phyloP scores from a whole-genome alignment of 92 coral and sea anemone species.

The Diadumene lineata region DNA sequence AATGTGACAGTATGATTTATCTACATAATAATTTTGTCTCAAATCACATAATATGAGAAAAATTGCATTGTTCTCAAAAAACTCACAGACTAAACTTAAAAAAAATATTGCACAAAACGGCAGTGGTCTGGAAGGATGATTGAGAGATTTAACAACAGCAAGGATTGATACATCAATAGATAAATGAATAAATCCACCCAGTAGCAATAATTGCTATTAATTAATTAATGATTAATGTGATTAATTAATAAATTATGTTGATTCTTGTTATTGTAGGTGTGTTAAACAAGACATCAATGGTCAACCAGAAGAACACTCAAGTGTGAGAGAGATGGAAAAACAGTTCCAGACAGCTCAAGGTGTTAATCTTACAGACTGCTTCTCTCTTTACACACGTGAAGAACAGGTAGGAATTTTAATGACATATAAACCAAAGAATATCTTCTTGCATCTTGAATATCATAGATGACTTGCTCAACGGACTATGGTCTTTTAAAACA shows the following conservation, averaged over 20 bases:
- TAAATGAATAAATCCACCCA: too few relatives aligned
- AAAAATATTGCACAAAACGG: too few relatives aligned
- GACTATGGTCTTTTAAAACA: too few relatives aligned
- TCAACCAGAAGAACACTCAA: constrained; percentile 73
- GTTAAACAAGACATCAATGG: constrained; percentile 66
- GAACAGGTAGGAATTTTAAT: constrained; percentile 81
- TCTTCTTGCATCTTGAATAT: background rate
- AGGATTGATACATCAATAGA: too few relatives aligned
- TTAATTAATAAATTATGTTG: background rate
- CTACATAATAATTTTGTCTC: too few relatives aligned
- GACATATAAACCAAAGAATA: too few relatives aligned
- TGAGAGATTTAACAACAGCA: too few relatives aligned
- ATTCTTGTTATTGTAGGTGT: constrained; percentile 45
- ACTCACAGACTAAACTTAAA: too few relatives aligned
- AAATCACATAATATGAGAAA: too few relatives aligned
- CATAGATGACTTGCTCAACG: background rate
- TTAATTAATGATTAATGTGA: background rate
- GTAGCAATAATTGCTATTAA: background rate
- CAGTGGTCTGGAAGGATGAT: too few relatives aligned
- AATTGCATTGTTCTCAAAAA: too few relatives aligned
- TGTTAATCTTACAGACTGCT: constrained; percentile 78
- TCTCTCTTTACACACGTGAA: constrained; percentile 80
- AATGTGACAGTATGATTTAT: too few relatives aligned
- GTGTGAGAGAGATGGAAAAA: constrained; percentile 79
- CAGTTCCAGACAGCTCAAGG: constrained; percentile 59